phyloP scores from a whole-genome alignment of 2,888 invertebrate species.

The Tetropium fuscum region DNA sequence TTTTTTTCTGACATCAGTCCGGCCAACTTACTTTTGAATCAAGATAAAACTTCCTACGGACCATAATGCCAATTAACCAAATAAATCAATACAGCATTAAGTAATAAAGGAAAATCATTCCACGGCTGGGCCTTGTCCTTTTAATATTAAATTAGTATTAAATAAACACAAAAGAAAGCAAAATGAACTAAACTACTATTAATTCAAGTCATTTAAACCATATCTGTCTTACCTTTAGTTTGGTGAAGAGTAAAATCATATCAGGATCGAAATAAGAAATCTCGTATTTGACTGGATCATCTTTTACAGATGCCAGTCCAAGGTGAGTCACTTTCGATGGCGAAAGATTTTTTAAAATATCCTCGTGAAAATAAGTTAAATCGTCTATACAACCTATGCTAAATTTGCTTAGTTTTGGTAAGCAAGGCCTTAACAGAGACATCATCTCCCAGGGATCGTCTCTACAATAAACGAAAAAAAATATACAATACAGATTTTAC shows the following conservation, averaged over 20 bases:
- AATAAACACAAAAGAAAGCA: not conserved
- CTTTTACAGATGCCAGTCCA: conserved; percentile 79
- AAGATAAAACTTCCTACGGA: no score
- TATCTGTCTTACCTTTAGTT: conserved; percentile 70
- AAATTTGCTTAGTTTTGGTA: conserved; percentile 57
- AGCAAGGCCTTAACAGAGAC: conserved; percentile 50
- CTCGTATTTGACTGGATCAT: conserved; percentile 76
- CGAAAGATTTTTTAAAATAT: conserved; percentile 60
- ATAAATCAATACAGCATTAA: no score
- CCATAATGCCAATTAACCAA: no score
- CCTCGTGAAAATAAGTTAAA: conserved; percentile 57
- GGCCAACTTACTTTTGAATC: no score
- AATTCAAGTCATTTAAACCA: conserved; percentile 55
- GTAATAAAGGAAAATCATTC: no score
- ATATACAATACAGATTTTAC: not conserved
- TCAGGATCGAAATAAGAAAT: conserved; percentile 70
- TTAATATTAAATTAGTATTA: no score
- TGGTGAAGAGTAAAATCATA: conserved; percentile 71
- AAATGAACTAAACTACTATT: conserved; percentile 33
- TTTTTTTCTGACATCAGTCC: no score
- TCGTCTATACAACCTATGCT: conserved; percentile 64
- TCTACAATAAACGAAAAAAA: conserved; percentile 34
- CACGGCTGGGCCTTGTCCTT: no score
- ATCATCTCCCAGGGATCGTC: conserved; percentile 45
- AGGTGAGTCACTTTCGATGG: conserved; percentile 72